Base-by-base conservation (phyloP, 2,888 invertebrate genomes). In the Arctia plantaginis region DNA sequence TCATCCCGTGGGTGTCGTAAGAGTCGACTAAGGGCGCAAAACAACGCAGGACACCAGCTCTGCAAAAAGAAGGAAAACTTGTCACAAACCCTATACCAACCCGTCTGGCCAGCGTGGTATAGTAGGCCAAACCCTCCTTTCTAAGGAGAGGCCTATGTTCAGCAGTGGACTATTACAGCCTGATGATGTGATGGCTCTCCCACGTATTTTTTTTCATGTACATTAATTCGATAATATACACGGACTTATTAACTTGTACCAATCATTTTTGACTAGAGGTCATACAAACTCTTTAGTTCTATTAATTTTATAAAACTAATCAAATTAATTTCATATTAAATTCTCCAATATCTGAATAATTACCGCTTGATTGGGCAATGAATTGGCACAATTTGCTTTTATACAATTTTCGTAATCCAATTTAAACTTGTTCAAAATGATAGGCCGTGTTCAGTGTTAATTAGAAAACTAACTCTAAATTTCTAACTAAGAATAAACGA, bases 291-390 rank as follows among this genome's bases (percentile, higher is more conserved):
- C 30, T 30, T 6, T 44, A 44, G 30, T 44, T 67, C n/a, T 55
- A 39, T 66, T 30, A 8, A 27, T 55, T 39, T 55, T 18, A 4
- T 66, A 6, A 69, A 72, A 67, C 66, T n/a, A 55, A 41, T 55
- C 30, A 27, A 67, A 72, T 67, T 41, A 47, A 33, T 41, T 66
- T 66, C 12, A 23, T 66, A 72, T 72, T 62, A 64, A 72, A 47
- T 20, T 13, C 44, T 33, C 41, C 39, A 62, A 68, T 62, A 30
- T 64, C 33, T 47, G 23, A 35, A 69, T 65, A 65, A 69, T 69
- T 69, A 30, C n/a, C 64, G 33, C 64, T 73, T 73, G 69, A 51
- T 69, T 73, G 62, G 2, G 47, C 64, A 44, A 41, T 47, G 18
- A 65, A 72, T 51, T 62, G 10, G 68, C n/a, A n/a, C n/a, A 27